Conservation (phyloP, 2,888 invertebrate genomes). For the Copidosoma aretas region DNA sequence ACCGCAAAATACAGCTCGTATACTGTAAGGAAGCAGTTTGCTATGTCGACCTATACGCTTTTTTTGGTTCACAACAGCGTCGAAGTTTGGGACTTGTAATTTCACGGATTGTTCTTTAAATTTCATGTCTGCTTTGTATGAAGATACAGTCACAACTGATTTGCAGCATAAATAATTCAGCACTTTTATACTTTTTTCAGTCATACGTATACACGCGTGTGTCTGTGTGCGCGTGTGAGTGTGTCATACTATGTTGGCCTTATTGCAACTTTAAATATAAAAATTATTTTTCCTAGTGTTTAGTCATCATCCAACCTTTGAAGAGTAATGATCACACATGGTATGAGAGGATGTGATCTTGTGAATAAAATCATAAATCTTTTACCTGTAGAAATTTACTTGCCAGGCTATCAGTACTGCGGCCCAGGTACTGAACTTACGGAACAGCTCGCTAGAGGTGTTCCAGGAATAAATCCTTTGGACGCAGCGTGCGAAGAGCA, state of each 20-base stretch:
- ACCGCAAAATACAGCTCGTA: constrained; percentile 29
- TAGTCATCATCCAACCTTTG: not conserved
- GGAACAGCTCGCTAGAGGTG: constrained; percentile 46
- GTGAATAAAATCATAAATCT: constrained; percentile 33
- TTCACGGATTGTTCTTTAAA: not conserved
- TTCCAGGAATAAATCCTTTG: constrained; percentile 46
- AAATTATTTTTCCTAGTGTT: not conserved
- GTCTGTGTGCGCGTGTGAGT: no score
- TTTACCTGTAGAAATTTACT: constrained; percentile 41
- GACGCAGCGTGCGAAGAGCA: constrained; percentile 37
- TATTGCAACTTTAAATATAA: no score
- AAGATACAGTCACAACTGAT: not conserved
- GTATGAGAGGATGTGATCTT: not conserved
- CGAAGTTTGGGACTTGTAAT: constrained; percentile 2
- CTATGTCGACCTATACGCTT: constrained; percentile 31
- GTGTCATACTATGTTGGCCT: no score
- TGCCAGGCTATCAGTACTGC: constrained; percentile 49
- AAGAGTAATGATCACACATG: not conserved
- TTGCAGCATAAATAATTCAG: not conserved
- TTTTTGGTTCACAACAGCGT: not conserved
- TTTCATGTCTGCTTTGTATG: not conserved
- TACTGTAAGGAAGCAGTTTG: constrained; percentile 36
- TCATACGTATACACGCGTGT: no score
- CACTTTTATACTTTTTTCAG: not conserved
- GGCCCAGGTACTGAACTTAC: constrained; percentile 49